These are phyloP conservation scores for Smittia aterrima DNA, from an alignment of 2,888 invertebrate species.

Conservation along the genomic window DNA sequence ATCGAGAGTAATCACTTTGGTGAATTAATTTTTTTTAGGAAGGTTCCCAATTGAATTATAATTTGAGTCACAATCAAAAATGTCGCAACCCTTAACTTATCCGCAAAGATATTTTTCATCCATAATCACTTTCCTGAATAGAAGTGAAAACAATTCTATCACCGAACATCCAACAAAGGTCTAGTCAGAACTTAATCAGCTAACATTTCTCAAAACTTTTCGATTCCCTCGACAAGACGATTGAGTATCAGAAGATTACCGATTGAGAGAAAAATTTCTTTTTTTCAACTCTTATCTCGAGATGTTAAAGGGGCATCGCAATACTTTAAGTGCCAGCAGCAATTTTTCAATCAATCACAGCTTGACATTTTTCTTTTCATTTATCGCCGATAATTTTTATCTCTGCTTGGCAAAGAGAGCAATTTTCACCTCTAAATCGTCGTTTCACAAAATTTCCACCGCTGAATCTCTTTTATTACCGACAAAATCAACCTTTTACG, in stretches of 20 bases:
- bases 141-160: neutral
- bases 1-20: neutral
- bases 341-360: conserved; percentile 38
- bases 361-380: neutral
- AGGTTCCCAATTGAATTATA: too few relatives aligned
- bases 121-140: neutral
- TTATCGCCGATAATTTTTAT: conserved; percentile 11
- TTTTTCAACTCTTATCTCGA: neutral
- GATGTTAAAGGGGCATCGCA: neutral
- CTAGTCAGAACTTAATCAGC: conserved; percentile 32
- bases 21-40: neutral
- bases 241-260: neutral
- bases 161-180: conserved; percentile 5
- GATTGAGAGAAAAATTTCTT: neutral
- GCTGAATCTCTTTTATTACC: neutral
- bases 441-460: neutral
- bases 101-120: neutral
- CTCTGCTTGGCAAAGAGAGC: neutral
- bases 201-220: neutral
- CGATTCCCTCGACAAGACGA: too few relatives aligned
- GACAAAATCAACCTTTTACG: conserved; percentile 10
- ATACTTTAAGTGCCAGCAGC: conserved; percentile 22
- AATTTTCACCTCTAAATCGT: neutral
- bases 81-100: neutral
- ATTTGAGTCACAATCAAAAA: neutral